These are phyloP conservation scores for Rhagoletis pomonella DNA, from an alignment of 1,140 invertebrate species.

Conservation along the genomic window DNA sequence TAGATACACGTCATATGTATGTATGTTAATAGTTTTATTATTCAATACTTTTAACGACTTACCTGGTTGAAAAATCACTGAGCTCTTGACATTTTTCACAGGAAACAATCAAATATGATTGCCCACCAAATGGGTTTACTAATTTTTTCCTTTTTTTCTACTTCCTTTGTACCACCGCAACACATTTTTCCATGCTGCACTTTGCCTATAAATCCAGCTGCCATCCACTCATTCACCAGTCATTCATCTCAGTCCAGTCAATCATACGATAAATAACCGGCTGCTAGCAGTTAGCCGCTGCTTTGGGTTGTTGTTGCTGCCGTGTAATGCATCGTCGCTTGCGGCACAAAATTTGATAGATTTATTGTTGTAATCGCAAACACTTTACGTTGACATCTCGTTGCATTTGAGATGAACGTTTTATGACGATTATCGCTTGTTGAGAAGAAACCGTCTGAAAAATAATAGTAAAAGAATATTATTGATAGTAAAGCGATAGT, in stretches of 20 bases:
- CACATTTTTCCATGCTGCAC: neutral
- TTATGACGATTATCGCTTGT: slow-evolving; percentile 2
- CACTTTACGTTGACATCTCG: slow-evolving; percentile 51
- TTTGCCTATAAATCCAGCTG: neutral
- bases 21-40: no score
- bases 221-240: neutral
- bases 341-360: slow-evolving; percentile 3
- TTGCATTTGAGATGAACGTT: slow-evolving; percentile 12
- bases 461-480: neutral
- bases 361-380: slow-evolving; percentile 49
- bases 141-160: neutral
- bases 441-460: neutral
- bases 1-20: no score
- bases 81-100: neutral
- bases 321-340: neutral
- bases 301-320: neutral
- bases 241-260: slow-evolving; percentile 23
- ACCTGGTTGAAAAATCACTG: no score
- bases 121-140: no score
- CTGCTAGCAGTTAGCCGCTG: neutral
- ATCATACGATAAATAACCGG: slow-evolving; percentile 13
- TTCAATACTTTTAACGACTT: no score
- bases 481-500: neutral
- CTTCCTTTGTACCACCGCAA: neutral
- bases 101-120: neutral